Evolutionary conservation across 2,113 vertebrate genomes (phyloP).

Genomic region (Phycodurus eques): DNA sequence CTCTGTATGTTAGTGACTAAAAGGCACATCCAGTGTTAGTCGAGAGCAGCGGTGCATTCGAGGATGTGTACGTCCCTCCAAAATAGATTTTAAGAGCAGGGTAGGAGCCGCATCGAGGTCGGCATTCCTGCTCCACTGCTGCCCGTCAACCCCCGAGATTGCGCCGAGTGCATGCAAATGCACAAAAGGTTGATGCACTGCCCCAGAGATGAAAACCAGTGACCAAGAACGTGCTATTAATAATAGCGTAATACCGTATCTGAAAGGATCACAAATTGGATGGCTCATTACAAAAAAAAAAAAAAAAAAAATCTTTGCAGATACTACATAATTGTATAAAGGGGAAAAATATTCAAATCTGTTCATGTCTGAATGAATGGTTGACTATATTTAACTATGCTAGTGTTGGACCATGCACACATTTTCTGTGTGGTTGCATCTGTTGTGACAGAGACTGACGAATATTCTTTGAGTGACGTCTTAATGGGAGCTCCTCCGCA

Average conservation of each 20-base stretch:
- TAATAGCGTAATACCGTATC: not conserved
- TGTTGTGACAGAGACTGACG: constrained; percentile 25
- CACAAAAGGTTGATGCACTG: constrained; percentile 1
- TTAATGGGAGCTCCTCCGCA: constrained; percentile 43
- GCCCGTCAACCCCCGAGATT: constrained; percentile 52
- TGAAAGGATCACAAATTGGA: not conserved
- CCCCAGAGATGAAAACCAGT: not conserved
- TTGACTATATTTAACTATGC: not conserved
- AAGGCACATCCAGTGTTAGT: constrained; percentile 17
- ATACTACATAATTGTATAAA: not conserved
- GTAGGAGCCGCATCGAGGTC: constrained; percentile 64
- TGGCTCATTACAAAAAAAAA: not conserved
- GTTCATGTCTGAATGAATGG: no score
- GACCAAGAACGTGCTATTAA: not conserved
- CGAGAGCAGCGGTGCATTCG: constrained; percentile 37
- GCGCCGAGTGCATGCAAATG: constrained; percentile 16
- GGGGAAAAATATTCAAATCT: not conserved
- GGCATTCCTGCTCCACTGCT: constrained; percentile 47
- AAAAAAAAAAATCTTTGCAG: not conserved
- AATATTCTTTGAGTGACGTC: constrained; percentile 43
- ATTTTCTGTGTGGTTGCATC: constrained; percentile 16
- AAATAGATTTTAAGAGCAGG: constrained; percentile 81
- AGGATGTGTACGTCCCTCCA: constrained; percentile 48
- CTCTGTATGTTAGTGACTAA: constrained; percentile 16
- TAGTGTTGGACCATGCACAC: not conserved